phyloP scores from a whole-genome alignment of 2,113 vertebrate species.

The Apodemus sylvaticus region DNA sequence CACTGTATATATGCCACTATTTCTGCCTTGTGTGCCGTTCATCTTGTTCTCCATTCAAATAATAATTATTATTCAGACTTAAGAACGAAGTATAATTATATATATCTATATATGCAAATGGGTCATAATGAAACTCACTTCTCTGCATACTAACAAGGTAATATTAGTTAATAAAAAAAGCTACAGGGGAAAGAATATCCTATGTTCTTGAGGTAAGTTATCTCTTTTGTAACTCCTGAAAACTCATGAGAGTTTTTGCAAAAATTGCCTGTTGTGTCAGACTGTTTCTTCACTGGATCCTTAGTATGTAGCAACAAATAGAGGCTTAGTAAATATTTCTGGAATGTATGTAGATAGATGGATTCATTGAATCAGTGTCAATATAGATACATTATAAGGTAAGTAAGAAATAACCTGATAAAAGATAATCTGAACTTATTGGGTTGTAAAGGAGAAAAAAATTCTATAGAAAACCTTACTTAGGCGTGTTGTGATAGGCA shows the following conservation, averaged over 20 bases:
- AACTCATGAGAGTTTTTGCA: neutral
- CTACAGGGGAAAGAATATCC: neutral
- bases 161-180: neutral
- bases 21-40: neutral
- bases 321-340: slow-evolving; percentile 18
- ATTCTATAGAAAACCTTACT: neutral
- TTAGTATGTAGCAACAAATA: neutral
- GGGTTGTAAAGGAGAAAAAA: neutral
- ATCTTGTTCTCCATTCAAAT: neutral
- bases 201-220: neutral
- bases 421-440: neutral
- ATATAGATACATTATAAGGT: neutral
- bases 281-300: neutral
- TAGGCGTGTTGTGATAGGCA: neutral
- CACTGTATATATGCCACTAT: neutral
- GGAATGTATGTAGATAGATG: neutral
- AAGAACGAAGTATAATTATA: neutral
- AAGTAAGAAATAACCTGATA: neutral
- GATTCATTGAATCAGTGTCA: neutral
- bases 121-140: neutral
- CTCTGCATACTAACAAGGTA: neutral
- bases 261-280: neutral
- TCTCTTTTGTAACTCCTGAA: neutral
- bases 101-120: no score
- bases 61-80: neutral